Base-by-base conservation (phyloP, 2,888 invertebrate species). In the Ferdinandea cuprea region DNA sequence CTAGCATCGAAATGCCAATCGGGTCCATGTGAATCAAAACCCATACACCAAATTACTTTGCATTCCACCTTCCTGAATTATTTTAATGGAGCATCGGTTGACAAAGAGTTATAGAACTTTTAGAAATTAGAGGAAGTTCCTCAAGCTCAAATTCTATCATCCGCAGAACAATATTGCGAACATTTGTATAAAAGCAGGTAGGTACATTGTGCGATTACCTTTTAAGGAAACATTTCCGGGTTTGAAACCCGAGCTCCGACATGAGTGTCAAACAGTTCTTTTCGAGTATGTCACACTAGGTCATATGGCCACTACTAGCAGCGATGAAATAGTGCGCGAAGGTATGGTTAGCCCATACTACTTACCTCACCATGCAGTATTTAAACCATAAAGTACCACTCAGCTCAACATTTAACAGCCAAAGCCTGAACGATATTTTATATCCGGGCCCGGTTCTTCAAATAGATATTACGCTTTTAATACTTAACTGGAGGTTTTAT, bases 301-400 rank as follows among this genome's bases (percentile, higher is more conserved):
- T 37, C 37, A 37, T n/a, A 37, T 37, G 37, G 3, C 9, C 3
- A 54, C 54, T 9, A 58, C 52, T 30, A 7, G 17, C 9, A 15
- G 1, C 9, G 25, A 44, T 17, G 11, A 28, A 15, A 1, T 13
- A 37, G 17, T 7, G 7, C 9, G 3, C 17, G 17, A 17, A 5
- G 13, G 13, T 73, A 65, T n/a, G n/a, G n/a, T n/a, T n/a, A n/a
- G n/a, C n/a, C n/a, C n/a, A n/a, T n/a, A n/a, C n/a, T n/a, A n/a
- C 28, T 13, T 73, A 11, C 73, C 73, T 11, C 54, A 73, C 9
- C 48, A 50, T 17, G 19, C 58, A 8, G 58, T 58, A 28, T 7
- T 58, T 7, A 58, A 58, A 17, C 35, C 32, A 5, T 8, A 58
- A 15, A 58, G 58, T n/a, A n/a, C n/a, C n/a, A n/a, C n/a, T n/a